Evolutionary conservation across 2,888 invertebrate genomes (phyloP), one percentile per base, ranked within the genome.

Genomic region (Prosopocoilus inquinatus): DNA sequence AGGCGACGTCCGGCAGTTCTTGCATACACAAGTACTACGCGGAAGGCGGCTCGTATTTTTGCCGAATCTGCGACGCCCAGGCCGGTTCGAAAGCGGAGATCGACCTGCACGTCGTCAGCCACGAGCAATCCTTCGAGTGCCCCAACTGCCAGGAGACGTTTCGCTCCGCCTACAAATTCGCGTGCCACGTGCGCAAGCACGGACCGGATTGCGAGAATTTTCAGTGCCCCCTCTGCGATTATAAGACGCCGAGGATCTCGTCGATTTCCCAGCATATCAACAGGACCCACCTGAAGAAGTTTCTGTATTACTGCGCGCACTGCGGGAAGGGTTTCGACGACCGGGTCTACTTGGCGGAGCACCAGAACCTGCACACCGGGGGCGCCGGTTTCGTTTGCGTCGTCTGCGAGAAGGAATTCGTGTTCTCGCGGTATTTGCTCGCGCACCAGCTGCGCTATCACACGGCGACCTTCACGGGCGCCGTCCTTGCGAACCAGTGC

Each of bases 221-320:
- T 47, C 66, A 66, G 2, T 72, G 72, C 47, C 70, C 71, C 9
- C 57, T 72, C 9, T 72, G 72, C 53, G 66, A 55, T 43, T 71
- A 70, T 48, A 64, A 58, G 9, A 69, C 70, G 0, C 62, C 59
- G 12, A 60, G 67, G 43, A 63, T 67, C 20, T 68, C 68, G 7
- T 70, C 68, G 34, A 55, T 72, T 70, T 82, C 68, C 78, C 81
- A 58, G 66, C 84, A 64, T 81, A 84, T 79, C 78, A 83, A 78
- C 78, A 77, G 81, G 38, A 80, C 80, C 73, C 81, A 81, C 61
- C 70, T 73, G 50, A 79, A 81, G 67, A 74, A 78, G 48, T 78
- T 75, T 58, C 75, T 75, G 46, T 78, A 70, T 55, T 74, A 80
- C 5, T 81, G 81, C 53, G 69, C 75, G 32, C 71, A 71, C 1